Conservation (phyloP, 2,888 invertebrate species). For the Adelphocoris suturalis region DNA sequence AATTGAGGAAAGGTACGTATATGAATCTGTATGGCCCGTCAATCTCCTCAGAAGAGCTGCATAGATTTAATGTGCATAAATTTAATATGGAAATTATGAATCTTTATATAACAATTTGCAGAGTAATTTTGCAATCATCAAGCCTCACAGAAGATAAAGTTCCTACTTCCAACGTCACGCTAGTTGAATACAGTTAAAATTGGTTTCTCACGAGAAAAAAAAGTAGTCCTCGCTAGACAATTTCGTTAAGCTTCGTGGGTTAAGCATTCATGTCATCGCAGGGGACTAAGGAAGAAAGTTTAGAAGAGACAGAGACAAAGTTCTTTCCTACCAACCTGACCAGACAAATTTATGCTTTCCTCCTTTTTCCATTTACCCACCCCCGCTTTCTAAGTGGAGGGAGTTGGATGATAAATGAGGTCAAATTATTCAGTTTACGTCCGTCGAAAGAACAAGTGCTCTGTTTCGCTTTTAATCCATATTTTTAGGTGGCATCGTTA, state of each 20-base stretch:
- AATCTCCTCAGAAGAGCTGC: no score
- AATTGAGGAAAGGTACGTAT: no score
- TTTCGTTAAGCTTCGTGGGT: neutral
- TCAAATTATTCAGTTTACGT: constrained; percentile 35
- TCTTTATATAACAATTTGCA: no score
- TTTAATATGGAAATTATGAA: no score
- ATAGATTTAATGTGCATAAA: no score
- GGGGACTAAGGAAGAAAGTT: neutral
- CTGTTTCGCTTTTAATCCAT: constrained; percentile 1
- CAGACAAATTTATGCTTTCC: constrained; percentile 32
- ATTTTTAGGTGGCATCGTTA: neutral
- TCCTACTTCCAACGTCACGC: no score
- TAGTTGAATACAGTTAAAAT: no score
- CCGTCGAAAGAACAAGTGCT: neutral
- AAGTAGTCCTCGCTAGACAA: no score
- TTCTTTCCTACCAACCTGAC: constrained; percentile 21
- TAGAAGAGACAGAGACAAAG: constrained; percentile 19
- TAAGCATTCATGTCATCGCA: neutral
- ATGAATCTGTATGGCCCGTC: no score
- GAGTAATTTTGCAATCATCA: no score
- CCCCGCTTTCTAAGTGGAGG: neutral
- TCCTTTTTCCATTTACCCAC: constrained; percentile 2
- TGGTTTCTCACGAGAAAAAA: no score
- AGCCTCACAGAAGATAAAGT: no score
- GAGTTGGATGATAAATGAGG: constrained; percentile 39